These are phyloP conservation scores for Nothocercus nigrocapillus DNA, from an alignment of 2,113 vertebrate genomes.

Conservation along the genomic window DNA sequence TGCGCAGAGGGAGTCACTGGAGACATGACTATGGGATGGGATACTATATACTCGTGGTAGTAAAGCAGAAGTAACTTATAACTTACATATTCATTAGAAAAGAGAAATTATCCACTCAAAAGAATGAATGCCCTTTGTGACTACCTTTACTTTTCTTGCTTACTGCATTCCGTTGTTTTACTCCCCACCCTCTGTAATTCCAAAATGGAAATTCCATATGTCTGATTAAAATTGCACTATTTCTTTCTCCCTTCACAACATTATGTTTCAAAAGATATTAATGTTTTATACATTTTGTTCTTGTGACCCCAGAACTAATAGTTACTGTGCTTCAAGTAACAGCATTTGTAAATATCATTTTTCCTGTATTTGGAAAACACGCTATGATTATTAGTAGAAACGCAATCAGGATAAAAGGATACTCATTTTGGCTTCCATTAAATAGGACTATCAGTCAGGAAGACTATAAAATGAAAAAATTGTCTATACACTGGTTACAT, in stretches of 20 bases:
- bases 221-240: neutral
- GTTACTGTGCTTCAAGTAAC: neutral
- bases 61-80: neutral
- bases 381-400: neutral
- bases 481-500: neutral
- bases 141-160: neutral
- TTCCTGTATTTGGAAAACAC: neutral
- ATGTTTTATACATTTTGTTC: neutral
- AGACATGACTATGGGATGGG: fast-evolving
- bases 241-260: neutral
- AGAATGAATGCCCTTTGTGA: neutral
- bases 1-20: neutral
- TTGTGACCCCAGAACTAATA: neutral
- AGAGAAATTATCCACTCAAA: neutral
- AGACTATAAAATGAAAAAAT: neutral
- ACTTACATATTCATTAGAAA: neutral
- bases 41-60: neutral
- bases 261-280: neutral
- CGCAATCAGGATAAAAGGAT: neutral
- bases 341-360: neutral
- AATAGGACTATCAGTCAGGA: neutral
- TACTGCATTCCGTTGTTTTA: neutral
- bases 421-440: neutral
- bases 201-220: neutral
- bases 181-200: neutral